Evolutionary conservation across 1,140 invertebrate genomes (phyloP).

Genomic region (Adoxophyes honmai): DNA sequence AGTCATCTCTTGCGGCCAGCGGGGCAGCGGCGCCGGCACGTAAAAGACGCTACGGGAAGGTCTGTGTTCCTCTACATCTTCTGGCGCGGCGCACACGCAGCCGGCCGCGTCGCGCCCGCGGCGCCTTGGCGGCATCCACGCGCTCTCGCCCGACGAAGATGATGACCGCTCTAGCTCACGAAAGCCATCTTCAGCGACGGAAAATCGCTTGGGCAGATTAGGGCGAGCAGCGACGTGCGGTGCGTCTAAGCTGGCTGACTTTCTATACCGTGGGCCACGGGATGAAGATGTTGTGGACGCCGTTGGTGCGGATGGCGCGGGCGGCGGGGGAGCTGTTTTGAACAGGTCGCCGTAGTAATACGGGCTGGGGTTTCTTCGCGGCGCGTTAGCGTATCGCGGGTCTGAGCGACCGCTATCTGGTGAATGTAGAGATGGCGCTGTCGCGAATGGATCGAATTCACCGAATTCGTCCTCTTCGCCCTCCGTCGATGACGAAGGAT

Average conservation of each 20-base stretch:
- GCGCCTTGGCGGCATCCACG: slow-evolving; percentile 80
- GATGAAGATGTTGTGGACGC: slow-evolving; percentile 62
- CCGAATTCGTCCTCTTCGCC: slow-evolving; percentile 70
- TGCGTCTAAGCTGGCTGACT: slow-evolving; percentile 83
- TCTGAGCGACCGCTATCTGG: slow-evolving; percentile 73
- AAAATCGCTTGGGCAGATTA: slow-evolving; percentile 79
- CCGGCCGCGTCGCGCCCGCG: slow-evolving; percentile 79
- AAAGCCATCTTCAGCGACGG: slow-evolving; percentile 82
- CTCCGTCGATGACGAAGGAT: slow-evolving; percentile 61
- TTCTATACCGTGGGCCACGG: slow-evolving; percentile 70
- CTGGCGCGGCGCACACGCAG: slow-evolving; percentile 81
- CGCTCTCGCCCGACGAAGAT: slow-evolving; percentile 71
- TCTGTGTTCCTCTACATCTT: slow-evolving; percentile 80
- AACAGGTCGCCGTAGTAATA: slow-evolving; percentile 88
- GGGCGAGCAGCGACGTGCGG: slow-evolving; percentile 75
- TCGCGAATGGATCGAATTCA: slow-evolving; percentile 68
- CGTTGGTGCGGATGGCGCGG: slow-evolving; percentile 52
- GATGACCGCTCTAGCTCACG: slow-evolving; percentile 72
- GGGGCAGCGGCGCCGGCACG: slow-evolving; percentile 82
- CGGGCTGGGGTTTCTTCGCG: slow-evolving; percentile 84
- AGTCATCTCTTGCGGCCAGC: slow-evolving; percentile 79
- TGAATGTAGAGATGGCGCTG: slow-evolving; percentile 66
- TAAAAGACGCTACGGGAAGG: slow-evolving; percentile 79
- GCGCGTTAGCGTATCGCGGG: slow-evolving; percentile 70
- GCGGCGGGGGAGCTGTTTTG: slow-evolving; percentile 64